A percentile compares a stretch with the other conserved stretches of the same genome.
phyloP scores from a whole-genome alignment of 2,888 invertebrate genomes.

The Creontiades dilutus region DNA sequence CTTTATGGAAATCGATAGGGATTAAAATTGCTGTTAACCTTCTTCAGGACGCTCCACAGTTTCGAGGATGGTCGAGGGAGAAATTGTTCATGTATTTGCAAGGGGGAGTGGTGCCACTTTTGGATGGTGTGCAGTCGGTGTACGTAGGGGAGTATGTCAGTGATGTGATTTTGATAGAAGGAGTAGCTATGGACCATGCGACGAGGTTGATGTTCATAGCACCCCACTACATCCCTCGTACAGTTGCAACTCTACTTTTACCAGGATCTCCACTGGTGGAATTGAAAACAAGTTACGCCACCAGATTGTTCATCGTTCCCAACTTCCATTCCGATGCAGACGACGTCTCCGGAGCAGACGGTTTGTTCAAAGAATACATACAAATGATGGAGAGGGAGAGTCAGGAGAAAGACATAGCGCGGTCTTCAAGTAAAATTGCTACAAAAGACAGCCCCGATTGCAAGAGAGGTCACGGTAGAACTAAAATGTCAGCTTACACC shows the following conservation, averaged over 20 bases:
- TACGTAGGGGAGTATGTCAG: conserved; percentile 59
- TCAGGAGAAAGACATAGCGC: conserved; percentile 3
- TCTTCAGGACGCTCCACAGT: conserved; percentile 64
- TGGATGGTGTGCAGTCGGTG: conserved; percentile 24
- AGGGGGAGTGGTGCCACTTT: conserved; percentile 60
- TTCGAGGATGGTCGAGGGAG: conserved; percentile 70
- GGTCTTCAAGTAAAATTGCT: neutral
- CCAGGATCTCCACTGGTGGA: conserved; percentile 61
- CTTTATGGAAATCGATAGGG: conserved; percentile 68
- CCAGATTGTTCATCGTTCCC: conserved; percentile 63
- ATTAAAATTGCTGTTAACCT: conserved; percentile 70
- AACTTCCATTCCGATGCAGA: conserved; percentile 54
- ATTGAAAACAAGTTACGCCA: conserved; percentile 27
- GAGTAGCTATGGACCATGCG: conserved; percentile 65
- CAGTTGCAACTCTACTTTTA: conserved; percentile 60
- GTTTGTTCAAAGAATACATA: conserved; percentile 66
- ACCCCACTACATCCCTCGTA: conserved; percentile 71
- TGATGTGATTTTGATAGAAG: conserved; percentile 72
- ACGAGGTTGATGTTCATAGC: conserved; percentile 61
- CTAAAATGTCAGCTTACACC: conserved; percentile 34
- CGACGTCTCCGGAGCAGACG: conserved; percentile 52
- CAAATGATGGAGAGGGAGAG: conserved; percentile 9
- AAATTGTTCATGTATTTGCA: conserved; percentile 67
- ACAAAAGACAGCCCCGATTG: conserved; percentile 25
- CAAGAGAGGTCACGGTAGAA: conserved; percentile 7